Base-by-base conservation (phyloP, 2,113 vertebrate genomes). In the Canis aureus region DNA sequence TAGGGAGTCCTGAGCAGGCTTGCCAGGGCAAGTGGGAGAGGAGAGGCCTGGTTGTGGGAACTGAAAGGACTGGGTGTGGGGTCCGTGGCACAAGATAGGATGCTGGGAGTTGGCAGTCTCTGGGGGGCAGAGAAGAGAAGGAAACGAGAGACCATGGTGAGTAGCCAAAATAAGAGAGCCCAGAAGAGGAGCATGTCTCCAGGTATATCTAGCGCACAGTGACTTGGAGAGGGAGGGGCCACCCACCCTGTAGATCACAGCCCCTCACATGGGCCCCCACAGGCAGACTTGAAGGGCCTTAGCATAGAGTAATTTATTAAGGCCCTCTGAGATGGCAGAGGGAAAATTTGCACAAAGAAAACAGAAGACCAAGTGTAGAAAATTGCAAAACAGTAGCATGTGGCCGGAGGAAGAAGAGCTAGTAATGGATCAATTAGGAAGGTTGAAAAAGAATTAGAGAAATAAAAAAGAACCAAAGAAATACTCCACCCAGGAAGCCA, bases 181-280 rank as follows among this genome's bases (percentile, higher is more conserved):
- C 51, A 1, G 0, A 25, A 22, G 49, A 74, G 71, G 57, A 25
- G 6, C 38, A 4, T 1, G 15, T 16, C 5, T 4, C 1, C 29
- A 25, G 73, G 9, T 1, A 0, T 16, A 10, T 49, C 60, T 8
- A 5, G 60, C 16, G 25, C 38, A 25, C 2, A 13, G 0, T 23
- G n/a, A 27, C 12, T 4, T 29, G 22, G 43, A 51, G 49, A 49
- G 16, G 11, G 38, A 55, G 3, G 3, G 38, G 16, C 69, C 32
- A 4, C 43, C 60, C 16, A 5, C 79, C 60, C 3, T 0, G 5
- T 80, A n/a, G 8, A 1, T 1, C n/a, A 43, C 29, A 5, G 51
- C 32, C 84, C 57, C 17, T 57, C 3, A 0, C 5, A n/a, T 5
- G 16, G 29, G 49, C 80, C 43, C 10, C 25, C 55, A 32, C 1